Conservation (phyloP, 2,113 vertebrate genomes). For the Toxotes chatareus region DNA sequence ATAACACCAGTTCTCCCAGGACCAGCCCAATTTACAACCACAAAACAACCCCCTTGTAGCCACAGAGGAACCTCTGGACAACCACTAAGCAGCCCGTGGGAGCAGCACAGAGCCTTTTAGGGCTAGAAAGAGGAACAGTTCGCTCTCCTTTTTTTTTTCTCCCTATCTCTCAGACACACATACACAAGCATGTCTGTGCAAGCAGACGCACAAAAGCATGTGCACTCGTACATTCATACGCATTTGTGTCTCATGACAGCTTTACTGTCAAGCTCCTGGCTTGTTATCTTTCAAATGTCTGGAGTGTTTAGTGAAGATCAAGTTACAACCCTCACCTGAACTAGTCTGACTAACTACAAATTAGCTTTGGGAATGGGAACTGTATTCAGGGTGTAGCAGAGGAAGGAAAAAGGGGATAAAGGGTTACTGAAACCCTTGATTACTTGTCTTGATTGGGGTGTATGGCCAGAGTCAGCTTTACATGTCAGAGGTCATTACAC, state of each 20-base stretch:
- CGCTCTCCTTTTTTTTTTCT: background rate
- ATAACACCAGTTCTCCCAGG: slow-evolving; percentile 77
- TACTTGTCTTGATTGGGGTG: slow-evolving; percentile 43
- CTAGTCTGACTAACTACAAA: slow-evolving; percentile 50
- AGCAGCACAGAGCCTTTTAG: slow-evolving; percentile 51
- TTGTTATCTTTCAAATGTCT: slow-evolving; percentile 50
- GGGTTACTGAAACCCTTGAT: slow-evolving; percentile 47
- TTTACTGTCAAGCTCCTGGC: slow-evolving; percentile 16
- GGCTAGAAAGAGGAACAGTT: slow-evolving; percentile 30
- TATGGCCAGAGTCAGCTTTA: slow-evolving; percentile 20
- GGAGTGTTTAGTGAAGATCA: slow-evolving; percentile 18
- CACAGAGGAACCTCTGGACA: slow-evolving; percentile 75
- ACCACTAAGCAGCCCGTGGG: slow-evolving; percentile 64
- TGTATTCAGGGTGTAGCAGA: slow-evolving; percentile 24
- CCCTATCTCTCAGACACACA: slow-evolving; percentile 1
- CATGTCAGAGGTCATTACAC: slow-evolving; percentile 31
- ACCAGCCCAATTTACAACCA: slow-evolving; percentile 79
- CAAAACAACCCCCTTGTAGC: slow-evolving; percentile 78
- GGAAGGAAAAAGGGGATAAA: slow-evolving; percentile 13
- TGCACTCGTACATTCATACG: background rate
- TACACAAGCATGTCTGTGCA: slow-evolving; percentile 3
- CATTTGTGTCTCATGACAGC: background rate
- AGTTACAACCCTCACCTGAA: slow-evolving; percentile 20
- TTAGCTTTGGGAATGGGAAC: slow-evolving; percentile 58
- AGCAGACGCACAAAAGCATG: background rate